Percentiles rank a stretch among this genome's conserved stretches.
Evolutionary conservation across 2,888 invertebrate species (phyloP).

Genomic region (Nudaria mundana): DNA sequence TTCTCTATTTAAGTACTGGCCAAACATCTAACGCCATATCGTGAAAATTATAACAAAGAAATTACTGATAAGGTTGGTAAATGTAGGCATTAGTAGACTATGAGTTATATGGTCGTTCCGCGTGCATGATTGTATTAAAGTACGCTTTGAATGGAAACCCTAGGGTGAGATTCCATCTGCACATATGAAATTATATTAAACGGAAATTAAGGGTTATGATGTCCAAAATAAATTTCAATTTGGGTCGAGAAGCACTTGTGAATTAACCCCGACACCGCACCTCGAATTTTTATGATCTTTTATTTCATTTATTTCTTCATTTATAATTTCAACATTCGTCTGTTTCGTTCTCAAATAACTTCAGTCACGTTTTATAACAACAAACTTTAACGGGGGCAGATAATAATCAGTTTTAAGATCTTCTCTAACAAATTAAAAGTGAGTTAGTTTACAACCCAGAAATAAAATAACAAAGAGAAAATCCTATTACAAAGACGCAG

Average conservation of each 20-base stretch:
- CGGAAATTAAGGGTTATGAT: conserved; percentile 71
- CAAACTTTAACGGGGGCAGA: conserved; percentile 52
- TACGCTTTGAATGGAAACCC: conserved; percentile 54
- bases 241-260: too few species aligned
- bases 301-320: conserved; percentile 8
- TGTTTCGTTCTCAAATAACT: not conserved
- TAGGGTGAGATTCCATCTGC: conserved; percentile 67
- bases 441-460: conserved; percentile 71
- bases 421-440: conserved; percentile 75
- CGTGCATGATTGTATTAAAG: too few species aligned
- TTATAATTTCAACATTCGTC: not conserved
- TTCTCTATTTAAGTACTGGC: too few species aligned
- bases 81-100: too few species aligned
- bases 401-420: conserved; percentile 69
- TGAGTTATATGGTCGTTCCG: too few species aligned
- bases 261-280: too few species aligned
- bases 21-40: too few species aligned
- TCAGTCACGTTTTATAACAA: conserved; percentile 44
- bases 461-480: conserved; percentile 70
- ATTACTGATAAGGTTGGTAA: too few species aligned
- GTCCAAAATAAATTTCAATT: conserved; percentile 73
- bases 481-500: conserved; percentile 65
- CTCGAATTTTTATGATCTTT: conserved; percentile 27
- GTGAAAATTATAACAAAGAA: too few species aligned
- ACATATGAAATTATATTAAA: conserved; percentile 72